A percentile compares a stretch with the other conserved stretches of the same genome.
phyloP scores from a whole-genome alignment of 2,888 invertebrate species.

The Pseudeuparius sepicola region DNA sequence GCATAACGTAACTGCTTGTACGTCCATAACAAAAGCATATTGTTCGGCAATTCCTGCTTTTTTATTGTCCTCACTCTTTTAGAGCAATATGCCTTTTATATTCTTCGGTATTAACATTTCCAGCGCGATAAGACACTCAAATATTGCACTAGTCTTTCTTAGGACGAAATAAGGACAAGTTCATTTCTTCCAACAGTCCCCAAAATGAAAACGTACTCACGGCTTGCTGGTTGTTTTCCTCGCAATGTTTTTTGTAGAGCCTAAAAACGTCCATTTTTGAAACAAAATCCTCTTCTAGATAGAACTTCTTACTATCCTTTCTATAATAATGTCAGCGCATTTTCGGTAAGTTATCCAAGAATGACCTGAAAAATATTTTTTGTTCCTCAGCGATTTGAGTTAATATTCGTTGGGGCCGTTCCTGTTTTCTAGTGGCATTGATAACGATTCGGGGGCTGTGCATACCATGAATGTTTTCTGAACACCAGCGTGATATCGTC shows the following conservation, averaged over 20 bases:
- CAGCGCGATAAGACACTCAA: slow-evolving; percentile 15
- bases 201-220: slow-evolving; percentile 11
- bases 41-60: not conserved
- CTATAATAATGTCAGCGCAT: slow-evolving; percentile 6
- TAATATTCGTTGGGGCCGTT: slow-evolving; percentile 1
- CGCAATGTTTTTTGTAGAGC: too few relatives aligned
- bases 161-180: slow-evolving; percentile 10
- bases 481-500: too few relatives aligned
- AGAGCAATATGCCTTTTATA: slow-evolving; percentile 2
- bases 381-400: not conserved
- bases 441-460: too few relatives aligned
- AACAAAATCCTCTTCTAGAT: slow-evolving; percentile 9
- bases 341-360: too few relatives aligned
- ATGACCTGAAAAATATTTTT: too few relatives aligned
- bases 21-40: slow-evolving; percentile 17
- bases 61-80: not conserved
- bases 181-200: slow-evolving; percentile 14
- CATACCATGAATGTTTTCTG: too few relatives aligned
- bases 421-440: slow-evolving; percentile 6
- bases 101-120: slow-evolving; percentile 11
- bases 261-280: slow-evolving; percentile 14
- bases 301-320: slow-evolving; percentile 1
- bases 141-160: too few relatives aligned
- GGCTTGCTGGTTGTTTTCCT: too few relatives aligned
- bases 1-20: slow-evolving; percentile 16